Percentiles rank a stretch among this genome's conserved stretches.
Conservation (phyloP, 2,888 invertebrate genomes). For the Tetragnatha montana region DNA sequence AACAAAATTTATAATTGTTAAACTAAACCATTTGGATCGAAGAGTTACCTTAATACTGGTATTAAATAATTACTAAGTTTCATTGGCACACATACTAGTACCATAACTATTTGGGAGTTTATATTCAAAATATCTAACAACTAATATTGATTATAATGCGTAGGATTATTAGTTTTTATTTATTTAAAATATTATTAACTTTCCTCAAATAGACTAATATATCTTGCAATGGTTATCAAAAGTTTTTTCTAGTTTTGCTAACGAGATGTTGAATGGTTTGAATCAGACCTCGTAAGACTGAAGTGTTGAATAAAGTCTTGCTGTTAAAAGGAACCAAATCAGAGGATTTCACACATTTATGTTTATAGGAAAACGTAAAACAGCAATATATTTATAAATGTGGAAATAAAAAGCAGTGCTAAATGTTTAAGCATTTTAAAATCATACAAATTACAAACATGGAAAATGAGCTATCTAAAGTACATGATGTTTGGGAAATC, state of each 20-base stretch:
- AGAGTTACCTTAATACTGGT: too few species aligned
- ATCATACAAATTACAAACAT: constrained; percentile 10
- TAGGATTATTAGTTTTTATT: too few species aligned
- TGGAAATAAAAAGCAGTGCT: constrained; percentile 36
- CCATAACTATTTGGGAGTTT: too few species aligned
- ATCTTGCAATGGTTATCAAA: too few species aligned
- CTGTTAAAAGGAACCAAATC: neutral
- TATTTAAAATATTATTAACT: too few species aligned
- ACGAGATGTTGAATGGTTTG: neutral
- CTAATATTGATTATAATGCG: too few species aligned
- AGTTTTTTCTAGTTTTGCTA: neutral
- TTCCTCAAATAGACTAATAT: too few species aligned
- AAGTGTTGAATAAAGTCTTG: neutral
- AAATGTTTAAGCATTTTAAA: constrained; percentile 28
- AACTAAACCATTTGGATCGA: too few species aligned
- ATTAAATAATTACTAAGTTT: too few species aligned
- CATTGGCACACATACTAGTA: too few species aligned
- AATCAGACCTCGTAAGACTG: neutral
- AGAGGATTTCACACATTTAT: constrained; percentile 16
- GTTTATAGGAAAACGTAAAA: constrained; percentile 19
- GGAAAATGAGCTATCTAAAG: constrained; percentile 20
- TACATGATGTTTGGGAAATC: constrained; percentile 4
- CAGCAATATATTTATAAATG: neutral
- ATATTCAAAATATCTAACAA: too few species aligned
- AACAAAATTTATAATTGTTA: too few species aligned